phyloP scores from a whole-genome alignment of 2,113 vertebrate genomes.

The Todiramphus chloris region DNA sequence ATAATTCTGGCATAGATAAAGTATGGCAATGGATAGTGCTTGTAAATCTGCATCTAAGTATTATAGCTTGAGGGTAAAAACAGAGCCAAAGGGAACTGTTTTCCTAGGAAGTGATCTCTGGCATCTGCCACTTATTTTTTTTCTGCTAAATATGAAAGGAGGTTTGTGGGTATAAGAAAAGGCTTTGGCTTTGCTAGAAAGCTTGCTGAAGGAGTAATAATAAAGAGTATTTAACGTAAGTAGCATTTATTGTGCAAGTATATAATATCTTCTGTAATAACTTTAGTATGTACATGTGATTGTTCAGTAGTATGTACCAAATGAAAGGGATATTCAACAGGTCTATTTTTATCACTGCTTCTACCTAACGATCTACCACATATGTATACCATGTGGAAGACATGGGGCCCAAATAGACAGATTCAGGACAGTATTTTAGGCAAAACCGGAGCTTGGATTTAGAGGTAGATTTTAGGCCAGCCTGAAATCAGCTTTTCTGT shows the following conservation, averaged over 20 bases:
- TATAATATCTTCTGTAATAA: not conserved
- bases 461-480: not conserved
- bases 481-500: not conserved
- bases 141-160: not conserved
- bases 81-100: not conserved
- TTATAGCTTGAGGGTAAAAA: not conserved
- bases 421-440: not conserved
- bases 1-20: not conserved
- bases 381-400: not conserved
- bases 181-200: not conserved
- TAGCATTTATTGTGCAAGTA: not conserved
- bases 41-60: not conserved
- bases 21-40: not conserved
- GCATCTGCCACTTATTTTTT: not conserved
- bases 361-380: not conserved
- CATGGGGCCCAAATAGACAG: not conserved
- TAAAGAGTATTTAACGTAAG: not conserved
- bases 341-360: not conserved
- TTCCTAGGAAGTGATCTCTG: not conserved
- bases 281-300: not conserved
- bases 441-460: not conserved
- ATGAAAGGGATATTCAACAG: not conserved
- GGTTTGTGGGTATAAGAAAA: not conserved
- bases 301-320: not conserved
- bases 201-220: not conserved